phyloP scores from a whole-genome alignment of 2,888 invertebrate genomes.

The Lochmaea crataegi region DNA sequence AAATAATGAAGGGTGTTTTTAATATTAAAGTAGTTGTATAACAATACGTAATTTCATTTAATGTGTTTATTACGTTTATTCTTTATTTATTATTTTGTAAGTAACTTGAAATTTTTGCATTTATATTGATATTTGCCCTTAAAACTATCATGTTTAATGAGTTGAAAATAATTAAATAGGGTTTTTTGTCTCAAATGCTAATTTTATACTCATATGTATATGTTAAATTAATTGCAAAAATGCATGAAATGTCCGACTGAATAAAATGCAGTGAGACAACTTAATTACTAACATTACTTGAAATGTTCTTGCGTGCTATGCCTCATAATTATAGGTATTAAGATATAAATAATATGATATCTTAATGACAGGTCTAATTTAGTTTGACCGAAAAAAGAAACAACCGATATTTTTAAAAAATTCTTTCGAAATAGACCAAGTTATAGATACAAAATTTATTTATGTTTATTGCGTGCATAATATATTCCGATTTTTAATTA shows the following conservation, averaged over 20 bases:
- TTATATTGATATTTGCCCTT: no score
- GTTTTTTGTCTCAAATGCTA: not conserved
- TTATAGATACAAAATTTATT: no score
- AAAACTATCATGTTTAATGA: not conserved
- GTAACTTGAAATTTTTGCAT: no score
- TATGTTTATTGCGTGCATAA: no score
- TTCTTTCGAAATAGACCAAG: no score
- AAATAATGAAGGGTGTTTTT: no score
- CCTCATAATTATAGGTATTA: conserved; percentile 39
- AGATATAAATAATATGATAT: conserved; percentile 39
- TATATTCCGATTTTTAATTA: no score
- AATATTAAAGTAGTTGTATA: no score
- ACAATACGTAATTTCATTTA: no score
- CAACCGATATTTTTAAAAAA: no score
- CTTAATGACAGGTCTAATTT: conserved; percentile 33
- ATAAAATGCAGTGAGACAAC: conserved; percentile 43
- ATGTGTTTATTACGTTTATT: no score
- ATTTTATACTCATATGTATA: not conserved
- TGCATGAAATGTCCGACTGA: conserved; percentile 39
- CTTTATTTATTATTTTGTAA: no score
- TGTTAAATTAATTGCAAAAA: conserved; percentile 43
- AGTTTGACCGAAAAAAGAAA: not conserved
- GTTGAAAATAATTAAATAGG: not conserved
- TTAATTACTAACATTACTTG: conserved; percentile 42
- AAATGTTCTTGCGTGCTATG: conserved; percentile 39